A percentile compares a stretch with the other conserved stretches of the same genome.
These are phyloP conservation scores for Carassius gibelio DNA, from an alignment of 2,113 vertebrate genomes.

Conservation along the genomic window DNA sequence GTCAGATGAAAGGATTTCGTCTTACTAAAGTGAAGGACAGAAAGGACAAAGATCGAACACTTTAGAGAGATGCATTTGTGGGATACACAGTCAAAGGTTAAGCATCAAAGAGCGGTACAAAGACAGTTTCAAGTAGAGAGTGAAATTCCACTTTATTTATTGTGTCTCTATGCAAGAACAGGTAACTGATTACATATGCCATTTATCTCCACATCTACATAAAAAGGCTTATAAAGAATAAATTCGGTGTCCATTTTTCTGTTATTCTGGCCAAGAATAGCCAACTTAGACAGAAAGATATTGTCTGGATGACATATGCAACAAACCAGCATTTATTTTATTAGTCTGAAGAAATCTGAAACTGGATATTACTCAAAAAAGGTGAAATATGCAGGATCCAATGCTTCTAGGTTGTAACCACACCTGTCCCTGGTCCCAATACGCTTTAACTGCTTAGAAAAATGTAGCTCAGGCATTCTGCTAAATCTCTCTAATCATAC, in stretches of 20 bases:
- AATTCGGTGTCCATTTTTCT: not conserved
- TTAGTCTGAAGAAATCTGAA: not conserved
- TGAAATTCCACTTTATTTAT: conserved; percentile 10
- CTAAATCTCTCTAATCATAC: not conserved
- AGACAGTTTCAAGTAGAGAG: not conserved
- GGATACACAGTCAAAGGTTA: conserved; percentile 24
- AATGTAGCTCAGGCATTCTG: not conserved
- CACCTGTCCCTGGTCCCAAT: not conserved
- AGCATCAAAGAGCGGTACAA: conserved; percentile 16
- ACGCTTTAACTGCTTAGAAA: not conserved
- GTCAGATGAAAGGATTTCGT: conserved; percentile 34
- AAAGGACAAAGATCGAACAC: conserved; percentile 41
- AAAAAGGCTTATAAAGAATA: not conserved
- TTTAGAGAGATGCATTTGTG: conserved; percentile 2
- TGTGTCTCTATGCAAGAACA: conserved; percentile 4
- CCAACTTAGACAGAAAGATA: not conserved
- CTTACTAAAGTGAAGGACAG: conserved; percentile 27
- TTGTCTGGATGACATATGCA: not conserved
- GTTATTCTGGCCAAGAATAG: not conserved
- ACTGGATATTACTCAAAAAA: too few relatives aligned
- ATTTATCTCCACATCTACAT: not conserved
- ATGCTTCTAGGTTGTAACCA: too few relatives aligned
- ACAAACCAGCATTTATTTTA: not conserved
- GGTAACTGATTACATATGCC: not conserved
- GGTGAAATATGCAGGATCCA: not conserved